A percentile compares a stretch with the other conserved stretches of the same genome.
These are phyloP conservation scores for Felis catus DNA, from an alignment of 2,113 vertebrate genomes.

Conservation along the genomic window DNA sequence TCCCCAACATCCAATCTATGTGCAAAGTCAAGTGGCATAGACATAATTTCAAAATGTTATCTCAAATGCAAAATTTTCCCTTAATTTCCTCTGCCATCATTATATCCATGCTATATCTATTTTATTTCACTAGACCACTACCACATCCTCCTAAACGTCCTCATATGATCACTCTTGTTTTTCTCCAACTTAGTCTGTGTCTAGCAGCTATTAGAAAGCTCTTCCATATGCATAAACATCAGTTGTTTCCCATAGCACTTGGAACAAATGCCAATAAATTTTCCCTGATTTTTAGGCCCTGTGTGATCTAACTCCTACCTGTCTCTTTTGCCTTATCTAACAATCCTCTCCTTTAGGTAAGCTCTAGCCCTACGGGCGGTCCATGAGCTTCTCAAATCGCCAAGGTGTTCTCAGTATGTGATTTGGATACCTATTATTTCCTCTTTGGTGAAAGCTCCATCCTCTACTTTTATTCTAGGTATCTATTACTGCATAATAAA, in stretches of 20 bases:
- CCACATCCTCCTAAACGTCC: neutral
- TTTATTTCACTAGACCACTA: neutral
- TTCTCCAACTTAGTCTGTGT: neutral
- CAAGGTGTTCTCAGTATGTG: neutral
- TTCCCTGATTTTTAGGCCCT: neutral
- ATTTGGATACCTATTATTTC: neutral
- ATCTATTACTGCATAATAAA: neutral
- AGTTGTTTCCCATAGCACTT: neutral
- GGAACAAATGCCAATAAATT: neutral
- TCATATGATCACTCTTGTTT: neutral
- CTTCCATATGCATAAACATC: neutral
- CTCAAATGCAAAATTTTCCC: neutral
- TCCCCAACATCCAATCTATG: neutral
- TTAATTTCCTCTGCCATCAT: neutral
- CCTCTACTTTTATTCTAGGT: neutral
- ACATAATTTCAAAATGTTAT: neutral
- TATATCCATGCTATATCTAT: accelerated
- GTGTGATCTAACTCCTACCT: neutral
- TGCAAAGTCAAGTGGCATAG: neutral
- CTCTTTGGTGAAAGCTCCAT: neutral
- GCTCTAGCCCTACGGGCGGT: too few species aligned
- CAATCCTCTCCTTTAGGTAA: neutral
- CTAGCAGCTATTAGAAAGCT: neutral
- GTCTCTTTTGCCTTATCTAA: neutral
- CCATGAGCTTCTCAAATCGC: neutral